Conservation (phyloP, 1,140 invertebrate species). For the Myzus persicae region DNA sequence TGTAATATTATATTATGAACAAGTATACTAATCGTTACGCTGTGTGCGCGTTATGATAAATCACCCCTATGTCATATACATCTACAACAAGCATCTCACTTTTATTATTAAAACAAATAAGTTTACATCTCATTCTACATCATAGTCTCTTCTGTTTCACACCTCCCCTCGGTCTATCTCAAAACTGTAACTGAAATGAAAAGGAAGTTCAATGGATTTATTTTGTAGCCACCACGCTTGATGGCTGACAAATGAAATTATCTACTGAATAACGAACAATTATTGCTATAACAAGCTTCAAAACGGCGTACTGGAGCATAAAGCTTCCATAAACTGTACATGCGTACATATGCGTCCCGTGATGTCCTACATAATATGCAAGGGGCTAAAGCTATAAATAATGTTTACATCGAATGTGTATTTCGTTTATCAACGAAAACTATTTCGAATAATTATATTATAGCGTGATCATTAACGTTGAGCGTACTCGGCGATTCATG, state of each 20-base stretch:
- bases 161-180: background rate
- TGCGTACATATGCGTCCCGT: background rate
- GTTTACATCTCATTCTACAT: background rate
- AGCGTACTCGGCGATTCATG: background rate
- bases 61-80: background rate
- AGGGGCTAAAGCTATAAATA: background rate
- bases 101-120: conserved; percentile 11
- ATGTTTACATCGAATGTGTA: conserved; percentile 16
- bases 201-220: conserved; percentile 17
- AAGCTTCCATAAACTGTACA: background rate
- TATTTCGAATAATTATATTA: conserved; percentile 43
- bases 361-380: too few relatives aligned
- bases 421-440: conserved; percentile 26
- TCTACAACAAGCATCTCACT: background rate
- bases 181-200: background rate
- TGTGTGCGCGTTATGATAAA: background rate
- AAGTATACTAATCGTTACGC: background rate
- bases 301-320: background rate
- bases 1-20: background rate
- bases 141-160: background rate
- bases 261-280: conserved; percentile 7
- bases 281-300: background rate
- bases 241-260: background rate
- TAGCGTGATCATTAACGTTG: conserved; percentile 22
- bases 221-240: background rate